phyloP scores from a whole-genome alignment of 2,113 vertebrate genomes.

The Lophius piscatorius region DNA sequence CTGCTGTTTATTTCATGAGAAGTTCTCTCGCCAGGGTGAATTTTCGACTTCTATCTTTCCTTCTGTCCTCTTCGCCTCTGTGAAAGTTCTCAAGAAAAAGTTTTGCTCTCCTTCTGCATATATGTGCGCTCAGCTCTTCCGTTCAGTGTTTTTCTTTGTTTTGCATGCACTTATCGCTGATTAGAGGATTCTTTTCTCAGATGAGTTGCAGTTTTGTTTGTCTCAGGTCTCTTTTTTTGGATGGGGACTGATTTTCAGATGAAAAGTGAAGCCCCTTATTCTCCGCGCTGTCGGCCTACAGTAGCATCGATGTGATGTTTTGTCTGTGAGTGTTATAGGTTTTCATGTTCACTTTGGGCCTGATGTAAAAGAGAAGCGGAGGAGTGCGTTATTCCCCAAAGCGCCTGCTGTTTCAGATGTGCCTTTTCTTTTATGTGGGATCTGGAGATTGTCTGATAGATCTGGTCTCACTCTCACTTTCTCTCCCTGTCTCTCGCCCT shows the following conservation, averaged over 20 bases:
- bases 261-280: constrained; percentile 38
- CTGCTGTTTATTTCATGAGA: constrained; percentile 67
- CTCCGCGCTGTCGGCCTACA: constrained; percentile 51
- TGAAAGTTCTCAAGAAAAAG: constrained; percentile 54
- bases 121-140: neutral
- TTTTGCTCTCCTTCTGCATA: constrained; percentile 13
- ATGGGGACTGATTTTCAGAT: constrained; percentile 34
- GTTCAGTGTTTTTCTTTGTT: constrained; percentile 38
- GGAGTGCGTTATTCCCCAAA: constrained; percentile 63
- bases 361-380: constrained; percentile 65
- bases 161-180: constrained; percentile 51
- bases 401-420: constrained; percentile 66
- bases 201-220: constrained; percentile 37
- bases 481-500: constrained; percentile 24
- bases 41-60: constrained; percentile 35
- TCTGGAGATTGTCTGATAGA: constrained; percentile 68
- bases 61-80: constrained; percentile 43
- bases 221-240: constrained; percentile 43
- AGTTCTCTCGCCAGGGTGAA: constrained; percentile 48
- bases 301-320: constrained; percentile 57
- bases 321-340: constrained; percentile 56
- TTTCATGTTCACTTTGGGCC: constrained; percentile 70
- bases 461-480: constrained; percentile 45
- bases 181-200: constrained; percentile 54
- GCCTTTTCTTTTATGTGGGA: constrained; percentile 60